Conservation (phyloP, 2,888 invertebrate genomes). For the Cryptophagus acutangulus region DNA sequence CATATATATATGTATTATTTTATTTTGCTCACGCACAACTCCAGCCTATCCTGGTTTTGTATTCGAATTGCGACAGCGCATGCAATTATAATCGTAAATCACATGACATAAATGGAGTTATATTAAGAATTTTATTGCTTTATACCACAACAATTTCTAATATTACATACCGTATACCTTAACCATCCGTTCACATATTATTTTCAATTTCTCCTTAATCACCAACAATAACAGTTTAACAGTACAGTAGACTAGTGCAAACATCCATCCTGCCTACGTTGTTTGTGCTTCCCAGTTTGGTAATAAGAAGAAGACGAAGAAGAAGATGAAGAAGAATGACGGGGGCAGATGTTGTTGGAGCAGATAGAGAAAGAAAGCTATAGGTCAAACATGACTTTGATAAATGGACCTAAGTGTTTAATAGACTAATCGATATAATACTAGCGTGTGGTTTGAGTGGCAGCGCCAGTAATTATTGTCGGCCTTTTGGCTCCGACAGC, state of each 20-base stretch:
- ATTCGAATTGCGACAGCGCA: slow-evolving; percentile 42
- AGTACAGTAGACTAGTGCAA: too few relatives aligned
- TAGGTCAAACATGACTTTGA: slow-evolving; percentile 46
- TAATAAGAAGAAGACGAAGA: too few relatives aligned
- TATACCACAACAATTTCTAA: too few relatives aligned
- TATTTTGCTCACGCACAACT: slow-evolving; percentile 38
- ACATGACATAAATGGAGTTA: slow-evolving; percentile 41
- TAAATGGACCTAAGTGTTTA: slow-evolving; percentile 51
- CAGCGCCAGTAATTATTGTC: slow-evolving; percentile 46
- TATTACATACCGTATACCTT: too few relatives aligned
- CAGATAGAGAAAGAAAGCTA: too few relatives aligned
- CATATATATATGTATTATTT: slow-evolving; percentile 28
- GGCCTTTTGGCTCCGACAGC: slow-evolving; percentile 33
- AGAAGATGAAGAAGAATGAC: too few relatives aligned
- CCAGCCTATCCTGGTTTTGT: slow-evolving; percentile 22
- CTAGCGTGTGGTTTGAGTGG: slow-evolving; percentile 46
- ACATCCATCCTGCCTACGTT: too few relatives aligned
- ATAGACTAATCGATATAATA: slow-evolving; percentile 52
- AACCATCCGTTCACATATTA: too few relatives aligned
- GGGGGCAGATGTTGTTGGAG: too few relatives aligned
- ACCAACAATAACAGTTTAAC: too few relatives aligned
- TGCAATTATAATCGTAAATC: slow-evolving; percentile 45
- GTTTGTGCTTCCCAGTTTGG: too few relatives aligned
- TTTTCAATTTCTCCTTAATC: too few relatives aligned
- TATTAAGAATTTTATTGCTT: slow-evolving; percentile 40